A percentile compares a stretch with the other conserved stretches of the same genome.
Conservation (phyloP, 2,797 vertebrate species). For the Iguana delicatissima region DNA sequence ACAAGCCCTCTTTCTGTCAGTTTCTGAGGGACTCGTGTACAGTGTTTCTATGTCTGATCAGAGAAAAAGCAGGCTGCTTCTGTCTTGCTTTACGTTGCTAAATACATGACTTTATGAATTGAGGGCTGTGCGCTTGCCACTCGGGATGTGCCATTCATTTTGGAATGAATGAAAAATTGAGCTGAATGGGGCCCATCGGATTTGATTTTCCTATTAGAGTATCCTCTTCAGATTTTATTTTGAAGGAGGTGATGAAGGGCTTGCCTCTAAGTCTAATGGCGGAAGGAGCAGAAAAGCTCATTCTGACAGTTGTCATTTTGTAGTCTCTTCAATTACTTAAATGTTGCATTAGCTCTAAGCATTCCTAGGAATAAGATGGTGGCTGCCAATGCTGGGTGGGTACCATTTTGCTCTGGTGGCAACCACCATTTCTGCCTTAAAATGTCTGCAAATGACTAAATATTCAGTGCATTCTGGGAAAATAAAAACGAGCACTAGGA, state of each 20-base stretch:
- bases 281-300: background rate
- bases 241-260: no score
- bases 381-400: no score
- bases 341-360: no score
- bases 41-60: background rate
- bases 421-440: background rate
- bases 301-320: background rate
- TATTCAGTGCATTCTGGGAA: background rate
- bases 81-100: background rate
- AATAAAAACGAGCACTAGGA: background rate
- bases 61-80: rapidly evolving
- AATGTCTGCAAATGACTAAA: background rate
- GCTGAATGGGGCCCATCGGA: background rate
- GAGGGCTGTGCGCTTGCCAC: background rate
- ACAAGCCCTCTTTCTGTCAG: background rate
- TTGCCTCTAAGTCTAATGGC: background rate
- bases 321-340: no score
- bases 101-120: background rate
- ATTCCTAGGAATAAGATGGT: no score
- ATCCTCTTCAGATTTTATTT: background rate
- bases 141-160: background rate
- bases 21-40: background rate
- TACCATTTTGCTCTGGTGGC: background rate
- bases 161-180: background rate
- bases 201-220: no score